Evolutionary conservation across 2,113 vertebrate genomes (phyloP).

Genomic region (Zosterops hypoxanthus): DNA sequence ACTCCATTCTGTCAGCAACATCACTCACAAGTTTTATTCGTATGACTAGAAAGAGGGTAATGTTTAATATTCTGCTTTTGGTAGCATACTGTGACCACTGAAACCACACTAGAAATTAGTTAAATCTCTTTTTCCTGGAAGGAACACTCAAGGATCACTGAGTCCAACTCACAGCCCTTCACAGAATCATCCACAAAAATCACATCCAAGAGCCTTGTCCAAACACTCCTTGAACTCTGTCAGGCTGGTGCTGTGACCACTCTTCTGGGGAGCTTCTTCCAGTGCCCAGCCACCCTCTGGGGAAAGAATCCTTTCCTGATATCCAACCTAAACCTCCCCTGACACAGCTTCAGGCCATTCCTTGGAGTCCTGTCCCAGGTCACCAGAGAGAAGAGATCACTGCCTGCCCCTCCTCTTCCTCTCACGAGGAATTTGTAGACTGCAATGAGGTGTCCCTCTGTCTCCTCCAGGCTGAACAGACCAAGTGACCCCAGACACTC

Average conservation of each 20-base stretch:
- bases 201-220: background rate
- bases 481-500: background rate
- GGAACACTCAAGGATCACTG: accelerated
- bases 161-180: background rate
- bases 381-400: accelerated
- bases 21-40: background rate
- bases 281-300: background rate
- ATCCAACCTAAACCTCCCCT: background rate
- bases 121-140: background rate
- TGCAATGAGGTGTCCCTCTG: background rate
- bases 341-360: background rate
- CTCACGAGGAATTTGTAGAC: background rate
- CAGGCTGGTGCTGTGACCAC: background rate
- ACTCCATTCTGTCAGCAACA: background rate
- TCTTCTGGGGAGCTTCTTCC: background rate
- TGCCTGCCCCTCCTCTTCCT: background rate
- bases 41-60: background rate
- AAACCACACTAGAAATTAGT: background rate
- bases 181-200: background rate
- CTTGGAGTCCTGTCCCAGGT: background rate
- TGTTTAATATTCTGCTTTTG: background rate
- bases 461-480: background rate
- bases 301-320: background rate
- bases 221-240: background rate
- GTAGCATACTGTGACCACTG: background rate